Base-by-base conservation (phyloP, 2,113 vertebrate genomes). In the Dasyornis broadbenti region DNA sequence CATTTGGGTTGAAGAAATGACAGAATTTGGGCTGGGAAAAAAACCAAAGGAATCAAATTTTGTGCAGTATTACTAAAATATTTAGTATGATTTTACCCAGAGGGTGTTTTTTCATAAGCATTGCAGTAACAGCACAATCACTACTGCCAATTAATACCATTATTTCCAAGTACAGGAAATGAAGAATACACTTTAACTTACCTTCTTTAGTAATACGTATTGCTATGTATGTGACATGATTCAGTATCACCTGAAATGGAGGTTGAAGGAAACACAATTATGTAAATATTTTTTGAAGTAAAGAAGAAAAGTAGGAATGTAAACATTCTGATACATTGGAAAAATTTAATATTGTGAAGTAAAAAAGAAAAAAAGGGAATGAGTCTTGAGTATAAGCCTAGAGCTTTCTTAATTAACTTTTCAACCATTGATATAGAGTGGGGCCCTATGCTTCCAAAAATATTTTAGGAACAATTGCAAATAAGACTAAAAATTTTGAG, bases 221-320 rank as follows among this genome's bases (percentile, higher is more conserved):
- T 78, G 31, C 54, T 88, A 47, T 88, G n/a, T 73, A 54, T 8
- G 27, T 70, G 56, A 30, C 15, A 39, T n/a, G n/a, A n/a, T n/a
- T n/a, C n/a, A 85, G 57, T 82, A 87, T 18, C 44, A 77, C 12
- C 53, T 89, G 52, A 92, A 90, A 92, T 21, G 47, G 39, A 94
- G 20, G 50, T 2, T 76, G 63, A 78, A 91, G 27, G 71, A 53
- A 82, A 90, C 33, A 65, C 52, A 88, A 26, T 66, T 88, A 95
- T 44, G 28, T 91, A 96, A 97, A 86, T 44, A 56, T 57, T 88
- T 72, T 76, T 93, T 66, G 4, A 82, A 92, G n/a, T 72, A 81
- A 95, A 92, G 92, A 75, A 60, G 21, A 89, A 93, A 95, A 63
- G 2, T 27, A 90, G 18, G n/a, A 92, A 95, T 77, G 16, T 64